Conservation (phyloP, 2,888 invertebrate genomes). For the Mimachlamys varia region DNA sequence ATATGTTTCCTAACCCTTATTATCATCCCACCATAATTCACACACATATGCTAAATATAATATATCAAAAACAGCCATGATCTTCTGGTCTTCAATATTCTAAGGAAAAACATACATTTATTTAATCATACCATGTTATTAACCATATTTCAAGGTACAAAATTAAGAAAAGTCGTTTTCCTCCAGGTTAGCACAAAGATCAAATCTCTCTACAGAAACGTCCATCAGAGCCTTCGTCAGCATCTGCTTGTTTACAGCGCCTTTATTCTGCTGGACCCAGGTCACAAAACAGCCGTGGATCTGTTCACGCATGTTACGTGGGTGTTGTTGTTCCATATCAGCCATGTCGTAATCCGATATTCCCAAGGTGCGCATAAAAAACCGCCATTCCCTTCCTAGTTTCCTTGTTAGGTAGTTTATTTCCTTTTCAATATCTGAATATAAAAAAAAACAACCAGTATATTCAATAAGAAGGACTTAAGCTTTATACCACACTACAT, state of each 20-base stretch:
- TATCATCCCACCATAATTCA: too few species aligned
- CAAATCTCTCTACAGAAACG: constrained; percentile 58
- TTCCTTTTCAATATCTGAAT: constrained; percentile 64
- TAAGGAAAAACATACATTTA: neutral
- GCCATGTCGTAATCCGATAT: constrained; percentile 64
- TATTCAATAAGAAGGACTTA: too few species aligned
- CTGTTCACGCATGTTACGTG: constrained; percentile 63
- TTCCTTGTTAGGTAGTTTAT: constrained; percentile 59
- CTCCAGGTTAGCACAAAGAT: constrained; percentile 58
- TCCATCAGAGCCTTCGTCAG: constrained; percentile 59
- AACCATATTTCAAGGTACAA: neutral
- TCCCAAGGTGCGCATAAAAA: constrained; percentile 65
- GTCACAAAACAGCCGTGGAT: constrained; percentile 62
- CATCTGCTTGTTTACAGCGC: constrained; percentile 55
- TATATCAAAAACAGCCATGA: too few species aligned
- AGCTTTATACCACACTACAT: too few species aligned
- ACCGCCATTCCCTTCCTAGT: constrained; percentile 67
- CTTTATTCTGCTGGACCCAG: constrained; percentile 61
- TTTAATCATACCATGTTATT: neutral
- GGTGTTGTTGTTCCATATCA: constrained; percentile 56
- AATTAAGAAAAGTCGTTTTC: constrained; percentile 47
- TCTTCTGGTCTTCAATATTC: neutral
- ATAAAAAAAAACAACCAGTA: neutral
- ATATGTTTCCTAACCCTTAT: too few species aligned
- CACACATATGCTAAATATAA: too few species aligned